Evolutionary conservation across 2,888 invertebrate species (phyloP).

Genomic region (Apotomis turbidana): DNA sequence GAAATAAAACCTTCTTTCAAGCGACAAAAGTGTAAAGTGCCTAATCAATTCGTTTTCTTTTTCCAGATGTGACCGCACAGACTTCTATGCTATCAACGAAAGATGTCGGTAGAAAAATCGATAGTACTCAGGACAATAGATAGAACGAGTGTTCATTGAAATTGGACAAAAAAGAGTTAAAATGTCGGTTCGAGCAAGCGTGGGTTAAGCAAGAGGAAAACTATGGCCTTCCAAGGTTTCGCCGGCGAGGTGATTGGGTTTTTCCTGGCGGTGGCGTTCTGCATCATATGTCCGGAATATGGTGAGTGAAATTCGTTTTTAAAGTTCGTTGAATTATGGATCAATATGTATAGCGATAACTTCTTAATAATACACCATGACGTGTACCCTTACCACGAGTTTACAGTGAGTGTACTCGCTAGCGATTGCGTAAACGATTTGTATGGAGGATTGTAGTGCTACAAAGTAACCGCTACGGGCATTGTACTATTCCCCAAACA

Average conservation of each 20-base stretch:
- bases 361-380: too few relatives aligned
- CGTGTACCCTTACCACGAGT: too few relatives aligned
- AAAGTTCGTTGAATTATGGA: background rate
- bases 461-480: too few relatives aligned
- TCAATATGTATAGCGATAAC: too few relatives aligned
- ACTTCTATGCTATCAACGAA: conserved; percentile 43
- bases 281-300: conserved; percentile 78
- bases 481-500: too few relatives aligned
- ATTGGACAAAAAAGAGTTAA: conserved; percentile 66
- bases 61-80: conserved; percentile 65
- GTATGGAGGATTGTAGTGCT: too few relatives aligned
- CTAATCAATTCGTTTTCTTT: conserved; percentile 47
- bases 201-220: conserved; percentile 73
- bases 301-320: conserved; percentile 61
- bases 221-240: conserved; percentile 76
- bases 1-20: background rate
- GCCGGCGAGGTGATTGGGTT: conserved; percentile 76
- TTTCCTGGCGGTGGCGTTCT: conserved; percentile 76
- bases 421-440: too few relatives aligned
- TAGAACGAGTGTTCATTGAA: conserved; percentile 62
- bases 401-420: too few relatives aligned
- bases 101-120: conserved; percentile 63
- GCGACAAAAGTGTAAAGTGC: background rate
- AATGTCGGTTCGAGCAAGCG: conserved; percentile 77
- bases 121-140: conserved; percentile 63